phyloP scores from a whole-genome alignment of 2,113 vertebrate genomes.

The Petrocephalus microphthalmus region DNA sequence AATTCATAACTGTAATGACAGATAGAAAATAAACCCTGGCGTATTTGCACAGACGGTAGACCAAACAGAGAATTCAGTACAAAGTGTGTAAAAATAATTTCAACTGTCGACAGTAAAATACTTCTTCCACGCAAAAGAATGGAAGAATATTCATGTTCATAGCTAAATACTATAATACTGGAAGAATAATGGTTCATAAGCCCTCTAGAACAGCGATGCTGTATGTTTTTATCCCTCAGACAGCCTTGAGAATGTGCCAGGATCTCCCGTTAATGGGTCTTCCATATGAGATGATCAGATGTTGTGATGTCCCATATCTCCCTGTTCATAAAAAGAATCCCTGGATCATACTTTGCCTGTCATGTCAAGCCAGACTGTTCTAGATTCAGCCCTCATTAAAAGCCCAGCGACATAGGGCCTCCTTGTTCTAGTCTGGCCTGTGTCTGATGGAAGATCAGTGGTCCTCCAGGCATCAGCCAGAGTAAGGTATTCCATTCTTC shows the following conservation, averaged over 20 bases:
- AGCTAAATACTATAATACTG: background rate
- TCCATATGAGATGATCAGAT: conserved; percentile 32
- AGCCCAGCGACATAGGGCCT: conserved; percentile 15
- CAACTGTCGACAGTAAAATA: conserved; percentile 22
- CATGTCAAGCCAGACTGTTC: conserved; percentile 30
- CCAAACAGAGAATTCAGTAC: background rate
- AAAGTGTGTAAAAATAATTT: background rate
- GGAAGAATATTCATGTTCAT: conserved; percentile 18
- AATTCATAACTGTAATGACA: conserved; percentile 77
- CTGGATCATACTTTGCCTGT: conserved; percentile 30
- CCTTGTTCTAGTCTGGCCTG: conserved; percentile 28
- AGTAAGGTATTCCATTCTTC: conserved; percentile 31
- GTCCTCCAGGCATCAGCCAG: background rate
- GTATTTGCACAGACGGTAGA: background rate
- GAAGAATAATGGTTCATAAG: conserved; percentile 12
- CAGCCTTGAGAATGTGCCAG: conserved; percentile 11
- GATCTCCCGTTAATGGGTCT: conserved; percentile 32
- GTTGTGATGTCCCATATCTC: conserved; percentile 21
- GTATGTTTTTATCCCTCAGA: conserved; percentile 29
- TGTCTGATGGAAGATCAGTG: background rate
- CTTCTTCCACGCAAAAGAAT: conserved; percentile 2
- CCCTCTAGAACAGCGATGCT: conserved; percentile 23
- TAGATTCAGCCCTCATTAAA: conserved; percentile 29
- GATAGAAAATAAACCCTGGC: conserved; percentile 22
- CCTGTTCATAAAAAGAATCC: conserved; percentile 32